Base-by-base conservation (phyloP, 2,113 vertebrate species). In the Salvelinus fontinalis region DNA sequence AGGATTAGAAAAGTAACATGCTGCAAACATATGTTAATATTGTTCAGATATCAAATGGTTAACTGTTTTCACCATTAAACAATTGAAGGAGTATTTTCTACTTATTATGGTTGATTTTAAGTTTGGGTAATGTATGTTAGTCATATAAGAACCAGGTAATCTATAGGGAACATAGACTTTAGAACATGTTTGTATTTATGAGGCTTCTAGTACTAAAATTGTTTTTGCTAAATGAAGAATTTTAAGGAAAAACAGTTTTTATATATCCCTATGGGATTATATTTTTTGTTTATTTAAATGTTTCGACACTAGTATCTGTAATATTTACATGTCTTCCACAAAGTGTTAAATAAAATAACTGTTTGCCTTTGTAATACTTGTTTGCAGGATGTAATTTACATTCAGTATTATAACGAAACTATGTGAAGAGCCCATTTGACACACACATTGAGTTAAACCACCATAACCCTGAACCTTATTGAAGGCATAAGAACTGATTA, bases 251-350 rank as follows among this genome's bases (percentile, higher is more conserved):
- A 92, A 92, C 94, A 95, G 93, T 98, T 96, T 95, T 93, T 95
- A 96, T 96, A 97, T 95, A 98, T 99, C 97, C 97, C 97, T 96
- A 98, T 99, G 97, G 97, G 97, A 99, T 93, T 89, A 89, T 86
- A 91, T 83, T 90, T 90, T 85, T 89, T 90, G 92, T 91, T 93
- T 93, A 92, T 92, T 93, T 92, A 93, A 93, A 92, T 68, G 27
- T 89, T 92, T 93, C 94, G 95, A 95, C 93, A 93, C 93, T 95
- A 94, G 95, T 94, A 95, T 95, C 94, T 96, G 96, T 95, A 92
- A 93, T 92, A 92, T 93, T 92, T 94, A 93, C 92, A 93, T 93
- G 92, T 93, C 93, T 94, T 94, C 92, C 93, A 93, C 91, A 91
- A 89, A 93, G 91, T 93, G 93, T 93, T 93, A 88, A 94, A 95